phyloP scores from a whole-genome alignment of 1,140 invertebrate genomes.

The Drosophila kanapiae region DNA sequence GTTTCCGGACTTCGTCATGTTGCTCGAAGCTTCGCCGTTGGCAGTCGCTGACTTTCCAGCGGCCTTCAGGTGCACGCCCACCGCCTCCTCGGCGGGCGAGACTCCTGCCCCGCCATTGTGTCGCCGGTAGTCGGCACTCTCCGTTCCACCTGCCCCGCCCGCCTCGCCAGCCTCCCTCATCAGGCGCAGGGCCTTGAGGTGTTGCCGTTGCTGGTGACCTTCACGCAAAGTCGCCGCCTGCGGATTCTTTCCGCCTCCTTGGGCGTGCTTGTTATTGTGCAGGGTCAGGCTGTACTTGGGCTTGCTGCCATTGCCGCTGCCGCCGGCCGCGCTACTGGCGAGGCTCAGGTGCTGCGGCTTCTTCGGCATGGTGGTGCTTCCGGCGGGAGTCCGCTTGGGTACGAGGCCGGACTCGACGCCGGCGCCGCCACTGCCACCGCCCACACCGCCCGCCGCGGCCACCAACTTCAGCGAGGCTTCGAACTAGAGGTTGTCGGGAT shows the following conservation, averaged over 20 bases:
- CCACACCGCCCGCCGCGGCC: slow-evolving; percentile 36
- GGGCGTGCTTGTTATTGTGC: slow-evolving; percentile 51
- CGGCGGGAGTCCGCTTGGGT: slow-evolving; percentile 6
- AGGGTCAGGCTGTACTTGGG: slow-evolving; percentile 52
- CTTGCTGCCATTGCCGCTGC: slow-evolving; percentile 22
- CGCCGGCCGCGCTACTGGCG: slow-evolving; percentile 26
- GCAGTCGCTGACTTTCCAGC: slow-evolving; percentile 23
- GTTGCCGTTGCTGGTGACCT: slow-evolving; percentile 67
- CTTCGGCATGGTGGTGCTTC: slow-evolving; percentile 69
- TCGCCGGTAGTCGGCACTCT: slow-evolving; percentile 50
- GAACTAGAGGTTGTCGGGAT: slow-evolving; percentile 85
- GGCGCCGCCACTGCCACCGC: slow-evolving; percentile 12
- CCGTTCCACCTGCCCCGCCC: slow-evolving; percentile 3
- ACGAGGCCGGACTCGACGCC: slow-evolving; percentile 17
- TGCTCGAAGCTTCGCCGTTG: slow-evolving; percentile 59
- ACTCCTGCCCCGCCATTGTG: slow-evolving; percentile 31
- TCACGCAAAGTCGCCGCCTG: slow-evolving; percentile 51
- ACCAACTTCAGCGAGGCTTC: slow-evolving; percentile 78
- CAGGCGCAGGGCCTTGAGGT: slow-evolving; percentile 68
- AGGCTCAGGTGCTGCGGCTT: slow-evolving; percentile 74
- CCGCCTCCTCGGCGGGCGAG: slow-evolving; percentile 57
- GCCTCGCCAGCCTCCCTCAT: slow-evolving; percentile 45
- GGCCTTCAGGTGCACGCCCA: slow-evolving; percentile 58
- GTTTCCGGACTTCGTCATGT: slow-evolving; percentile 38
- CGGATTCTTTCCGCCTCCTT: slow-evolving; percentile 38